Conservation (phyloP, 53 echinoderm and acorn worm genomes). For the Antedon mediterranea region DNA sequence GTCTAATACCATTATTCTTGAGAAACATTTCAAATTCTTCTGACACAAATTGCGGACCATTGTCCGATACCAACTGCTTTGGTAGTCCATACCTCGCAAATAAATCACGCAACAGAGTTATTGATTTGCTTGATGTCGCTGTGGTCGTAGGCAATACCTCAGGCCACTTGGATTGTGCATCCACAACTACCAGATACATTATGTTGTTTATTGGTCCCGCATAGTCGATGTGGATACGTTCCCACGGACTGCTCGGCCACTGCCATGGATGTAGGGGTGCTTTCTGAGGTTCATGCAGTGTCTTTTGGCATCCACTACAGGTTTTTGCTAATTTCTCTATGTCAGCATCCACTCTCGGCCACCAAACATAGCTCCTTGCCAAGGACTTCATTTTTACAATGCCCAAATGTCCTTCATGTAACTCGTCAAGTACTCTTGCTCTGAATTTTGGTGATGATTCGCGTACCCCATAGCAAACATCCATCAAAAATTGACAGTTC, state of each 20-base stretch:
- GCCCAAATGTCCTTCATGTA: constrained; percentile 46
- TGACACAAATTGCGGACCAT: not conserved
- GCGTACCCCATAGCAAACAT: too few relatives aligned
- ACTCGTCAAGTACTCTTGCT: constrained; percentile 18
- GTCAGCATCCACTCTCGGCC: constrained; percentile 31
- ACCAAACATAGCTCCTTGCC: constrained; percentile 28
- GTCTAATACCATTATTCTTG: not conserved
- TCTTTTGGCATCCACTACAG: constrained; percentile 23
- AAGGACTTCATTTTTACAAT: constrained; percentile 43
- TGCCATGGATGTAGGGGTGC: constrained; percentile 43
- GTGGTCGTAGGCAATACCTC: constrained; percentile 17
- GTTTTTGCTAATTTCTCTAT: constrained; percentile 34
- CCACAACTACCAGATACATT: constrained; percentile 40
- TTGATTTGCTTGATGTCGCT: not conserved
- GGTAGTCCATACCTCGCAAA: not conserved
- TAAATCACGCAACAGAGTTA: not conserved
- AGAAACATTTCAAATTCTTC: not conserved
- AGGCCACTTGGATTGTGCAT: constrained; percentile 52
- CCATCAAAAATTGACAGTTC: constrained; percentile 28
- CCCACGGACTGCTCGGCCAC: constrained; percentile 27
- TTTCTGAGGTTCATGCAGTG: constrained; percentile 9
- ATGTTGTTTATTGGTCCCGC: constrained; percentile 34
- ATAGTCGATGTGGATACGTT: constrained; percentile 39
- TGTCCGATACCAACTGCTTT: not conserved
- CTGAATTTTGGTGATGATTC: too few relatives aligned